phyloP scores from a whole-genome alignment of 2,113 vertebrate genomes.

The Myiozetetes cayanensis region DNA sequence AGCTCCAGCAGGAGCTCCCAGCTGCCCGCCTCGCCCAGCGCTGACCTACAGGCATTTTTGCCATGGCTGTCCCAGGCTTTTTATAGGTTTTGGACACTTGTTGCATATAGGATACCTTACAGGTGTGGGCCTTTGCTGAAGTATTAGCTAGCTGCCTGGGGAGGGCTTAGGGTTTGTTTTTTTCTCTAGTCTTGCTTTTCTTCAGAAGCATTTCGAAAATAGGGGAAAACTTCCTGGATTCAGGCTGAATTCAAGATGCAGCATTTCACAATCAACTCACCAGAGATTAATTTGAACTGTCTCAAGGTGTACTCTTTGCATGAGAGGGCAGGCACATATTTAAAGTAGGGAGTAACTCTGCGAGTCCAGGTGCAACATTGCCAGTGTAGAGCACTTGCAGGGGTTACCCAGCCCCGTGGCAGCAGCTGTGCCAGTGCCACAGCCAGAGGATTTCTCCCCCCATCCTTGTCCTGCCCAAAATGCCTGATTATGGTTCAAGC shows the following conservation, averaged over 20 bases:
- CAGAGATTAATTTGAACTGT: not conserved
- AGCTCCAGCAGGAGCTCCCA: not conserved
- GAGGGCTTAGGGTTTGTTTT: not conserved
- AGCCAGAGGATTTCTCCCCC: not conserved
- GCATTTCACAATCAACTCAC: not conserved
- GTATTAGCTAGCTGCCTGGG: not conserved
- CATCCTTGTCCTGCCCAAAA: not conserved
- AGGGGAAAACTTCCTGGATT: not conserved
- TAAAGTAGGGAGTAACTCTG: not conserved
- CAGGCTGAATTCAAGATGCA: not conserved
- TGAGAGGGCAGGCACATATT: not conserved
- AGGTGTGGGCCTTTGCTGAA: not conserved
- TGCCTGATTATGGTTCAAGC: not conserved
- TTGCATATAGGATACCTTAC: slow-evolving; percentile 10
- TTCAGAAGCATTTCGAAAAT: not conserved
- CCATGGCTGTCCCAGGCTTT: not conserved
- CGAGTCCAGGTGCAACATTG: not conserved
- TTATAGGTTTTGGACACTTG: slow-evolving; percentile 54
- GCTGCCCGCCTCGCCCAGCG: not conserved
- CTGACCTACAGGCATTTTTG: slow-evolving; percentile 49
- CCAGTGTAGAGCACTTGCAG: not conserved
- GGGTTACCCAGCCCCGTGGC: not conserved
- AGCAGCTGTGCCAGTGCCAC: not conserved
- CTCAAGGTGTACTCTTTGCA: not conserved
- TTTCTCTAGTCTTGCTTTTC: not conserved